phyloP scores from a whole-genome alignment of 2,888 invertebrate genomes.

The Hybos culiciformis region DNA sequence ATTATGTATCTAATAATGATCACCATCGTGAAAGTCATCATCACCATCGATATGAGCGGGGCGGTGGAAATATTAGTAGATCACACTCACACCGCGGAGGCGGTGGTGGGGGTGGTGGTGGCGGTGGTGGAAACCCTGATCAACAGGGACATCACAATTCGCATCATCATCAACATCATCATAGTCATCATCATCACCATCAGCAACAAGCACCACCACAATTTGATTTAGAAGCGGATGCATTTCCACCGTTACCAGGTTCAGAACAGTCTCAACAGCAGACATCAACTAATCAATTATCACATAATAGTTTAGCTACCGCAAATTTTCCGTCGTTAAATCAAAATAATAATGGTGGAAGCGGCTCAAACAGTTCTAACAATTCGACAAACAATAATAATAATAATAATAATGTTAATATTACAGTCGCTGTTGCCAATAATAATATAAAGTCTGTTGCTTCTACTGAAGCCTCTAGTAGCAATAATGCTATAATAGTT shows the following conservation, averaged over 20 bases:
- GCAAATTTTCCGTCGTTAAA: constrained; percentile 17
- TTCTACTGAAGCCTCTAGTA: background rate
- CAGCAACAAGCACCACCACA: constrained; percentile 41
- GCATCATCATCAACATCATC: constrained; percentile 26
- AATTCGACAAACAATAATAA: background rate
- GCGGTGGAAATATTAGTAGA: constrained; percentile 13
- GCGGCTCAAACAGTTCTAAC: background rate
- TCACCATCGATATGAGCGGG: background rate
- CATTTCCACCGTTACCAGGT: constrained; percentile 69
- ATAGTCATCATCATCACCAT: constrained; percentile 25
- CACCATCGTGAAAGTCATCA: constrained; percentile 12
- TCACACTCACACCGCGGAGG: constrained; percentile 11
- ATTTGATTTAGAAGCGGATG: constrained; percentile 65
- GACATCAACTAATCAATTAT: constrained; percentile 11
- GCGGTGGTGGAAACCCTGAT: constrained; percentile 13
- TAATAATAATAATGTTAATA: background rate
- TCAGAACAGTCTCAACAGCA: constrained; percentile 32
- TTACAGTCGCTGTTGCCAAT: constrained; percentile 9
- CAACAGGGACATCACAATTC: constrained; percentile 11
- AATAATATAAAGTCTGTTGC: constrained; percentile 1
- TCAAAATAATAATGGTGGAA: constrained; percentile 12
- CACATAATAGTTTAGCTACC: constrained; percentile 3
- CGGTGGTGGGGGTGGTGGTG: constrained; percentile 1
- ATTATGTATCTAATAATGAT: no score
- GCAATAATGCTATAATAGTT: background rate